phyloP scores from a whole-genome alignment of 2,888 invertebrate species.

The Agriopis aurantiaria region DNA sequence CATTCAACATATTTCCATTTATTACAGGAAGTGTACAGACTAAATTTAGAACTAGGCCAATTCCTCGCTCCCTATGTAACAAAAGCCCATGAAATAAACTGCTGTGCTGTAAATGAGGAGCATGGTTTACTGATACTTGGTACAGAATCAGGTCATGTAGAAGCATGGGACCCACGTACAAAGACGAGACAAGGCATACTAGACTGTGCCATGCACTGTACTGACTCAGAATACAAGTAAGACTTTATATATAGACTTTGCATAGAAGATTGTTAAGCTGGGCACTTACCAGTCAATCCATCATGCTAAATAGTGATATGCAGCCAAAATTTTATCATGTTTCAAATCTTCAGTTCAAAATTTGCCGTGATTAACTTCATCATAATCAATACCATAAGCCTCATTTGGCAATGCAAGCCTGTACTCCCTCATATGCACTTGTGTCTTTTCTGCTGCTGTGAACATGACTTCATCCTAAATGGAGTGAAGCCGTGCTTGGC shows the following conservation, averaged over 20 bases:
- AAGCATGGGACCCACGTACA: conserved; percentile 98
- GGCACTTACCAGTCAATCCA: background rate
- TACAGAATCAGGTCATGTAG: conserved; percentile 95
- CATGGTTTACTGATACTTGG: conserved; percentile 96
- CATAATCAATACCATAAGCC: too few relatives aligned
- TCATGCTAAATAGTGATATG: too few relatives aligned
- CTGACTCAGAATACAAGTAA: conserved; percentile 81
- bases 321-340: too few relatives aligned
- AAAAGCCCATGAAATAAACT: conserved; percentile 91
- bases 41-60: conserved; percentile 98
- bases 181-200: conserved; percentile 92
- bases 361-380: too few relatives aligned
- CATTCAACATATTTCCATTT: background rate
- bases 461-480: too few relatives aligned
- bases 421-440: too few relatives aligned
- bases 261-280: background rate
- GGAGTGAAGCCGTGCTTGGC: too few relatives aligned
- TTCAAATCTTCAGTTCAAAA: too few relatives aligned
- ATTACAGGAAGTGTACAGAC: conserved; percentile 95
- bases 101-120: conserved; percentile 94
- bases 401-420: too few relatives aligned
- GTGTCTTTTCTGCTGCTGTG: too few relatives aligned
- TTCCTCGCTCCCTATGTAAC: conserved; percentile 95
- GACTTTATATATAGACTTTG: too few relatives aligned
- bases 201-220: conserved; percentile 92